These are phyloP conservation scores for Apostichopus japonicus DNA, from an alignment of 35 echinoderm and acorn worm species.

Conservation along the genomic window DNA sequence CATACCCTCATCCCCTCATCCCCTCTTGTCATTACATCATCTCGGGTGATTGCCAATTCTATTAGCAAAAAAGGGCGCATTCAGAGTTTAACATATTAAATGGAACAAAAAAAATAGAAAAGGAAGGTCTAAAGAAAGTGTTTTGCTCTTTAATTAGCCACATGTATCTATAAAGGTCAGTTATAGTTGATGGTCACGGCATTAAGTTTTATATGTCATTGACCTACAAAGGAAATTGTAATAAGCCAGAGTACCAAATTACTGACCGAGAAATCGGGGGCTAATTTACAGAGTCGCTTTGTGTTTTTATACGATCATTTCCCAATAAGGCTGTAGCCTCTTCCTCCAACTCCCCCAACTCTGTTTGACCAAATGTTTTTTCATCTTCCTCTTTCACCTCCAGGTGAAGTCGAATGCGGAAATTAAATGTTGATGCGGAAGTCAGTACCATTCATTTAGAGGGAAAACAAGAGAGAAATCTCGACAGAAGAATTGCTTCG, in stretches of 20 bases:
- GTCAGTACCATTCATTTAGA: conserved; percentile 23
- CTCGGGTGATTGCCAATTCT: no score
- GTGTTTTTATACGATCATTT: background rate
- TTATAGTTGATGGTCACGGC: no score
- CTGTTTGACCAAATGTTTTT: conserved; percentile 48
- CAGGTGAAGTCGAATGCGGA: conserved; percentile 12
- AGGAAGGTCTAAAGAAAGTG: no score
- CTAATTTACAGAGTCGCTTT: conserved; percentile 2
- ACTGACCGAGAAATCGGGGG: conserved; percentile 37
- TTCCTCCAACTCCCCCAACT: background rate
- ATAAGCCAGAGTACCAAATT: conserved; percentile 7
- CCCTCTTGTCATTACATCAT: no score
- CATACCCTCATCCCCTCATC: no score
- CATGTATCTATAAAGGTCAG: no score
- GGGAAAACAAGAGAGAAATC: background rate
- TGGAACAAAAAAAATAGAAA: no score
- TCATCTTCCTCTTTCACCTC: background rate
- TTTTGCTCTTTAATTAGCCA: no score
- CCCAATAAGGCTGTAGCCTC: background rate
- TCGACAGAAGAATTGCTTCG: background rate
- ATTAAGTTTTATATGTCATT: background rate
- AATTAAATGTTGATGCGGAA: conserved; percentile 54
- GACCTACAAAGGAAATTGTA: conserved; percentile 47
- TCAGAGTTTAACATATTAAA: no score
- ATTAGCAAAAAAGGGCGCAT: no score